These are phyloP conservation scores for Mus spretus DNA, from an alignment of 2,797 vertebrate species.

Conservation along the genomic window DNA sequence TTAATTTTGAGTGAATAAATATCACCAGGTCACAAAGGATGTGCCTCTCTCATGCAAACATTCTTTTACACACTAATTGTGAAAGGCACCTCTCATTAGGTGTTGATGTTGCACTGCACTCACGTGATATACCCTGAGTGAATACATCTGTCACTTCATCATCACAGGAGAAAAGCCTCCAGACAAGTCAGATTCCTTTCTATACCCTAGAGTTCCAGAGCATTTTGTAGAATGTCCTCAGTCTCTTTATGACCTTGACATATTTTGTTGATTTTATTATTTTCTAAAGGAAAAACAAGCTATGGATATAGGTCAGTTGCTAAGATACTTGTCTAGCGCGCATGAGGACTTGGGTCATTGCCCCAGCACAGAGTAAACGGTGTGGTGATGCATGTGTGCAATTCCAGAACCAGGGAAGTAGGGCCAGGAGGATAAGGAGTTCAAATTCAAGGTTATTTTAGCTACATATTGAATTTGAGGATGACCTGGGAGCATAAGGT, in stretches of 20 bases:
- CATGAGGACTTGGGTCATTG: not conserved
- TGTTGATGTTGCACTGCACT: constrained; percentile 52
- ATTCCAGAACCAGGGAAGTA: too few species aligned
- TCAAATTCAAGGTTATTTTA: not conserved
- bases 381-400: not conserved
- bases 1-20: constrained; percentile 78
- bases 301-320: not conserved
- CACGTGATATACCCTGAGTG: not conserved
- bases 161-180: not conserved
- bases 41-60: not conserved
- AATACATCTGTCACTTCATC: constrained; percentile 57
- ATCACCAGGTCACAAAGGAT: constrained; percentile 67
- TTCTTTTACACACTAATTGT: constrained; percentile 30
- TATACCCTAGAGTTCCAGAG: not conserved
- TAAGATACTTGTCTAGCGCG: not conserved
- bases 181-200: not conserved
- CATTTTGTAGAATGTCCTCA: not conserved
- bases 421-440: not conserved
- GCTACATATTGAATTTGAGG: not conserved
- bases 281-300: not conserved
- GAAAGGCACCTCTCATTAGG: constrained; percentile 37
- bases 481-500: too few species aligned
- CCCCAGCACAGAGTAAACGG: not conserved
- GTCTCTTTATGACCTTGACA: not conserved
- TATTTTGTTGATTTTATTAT: constrained; percentile 32